Conservation (phyloP, 2,113 vertebrate genomes). For the Calyptomena viridis region DNA sequence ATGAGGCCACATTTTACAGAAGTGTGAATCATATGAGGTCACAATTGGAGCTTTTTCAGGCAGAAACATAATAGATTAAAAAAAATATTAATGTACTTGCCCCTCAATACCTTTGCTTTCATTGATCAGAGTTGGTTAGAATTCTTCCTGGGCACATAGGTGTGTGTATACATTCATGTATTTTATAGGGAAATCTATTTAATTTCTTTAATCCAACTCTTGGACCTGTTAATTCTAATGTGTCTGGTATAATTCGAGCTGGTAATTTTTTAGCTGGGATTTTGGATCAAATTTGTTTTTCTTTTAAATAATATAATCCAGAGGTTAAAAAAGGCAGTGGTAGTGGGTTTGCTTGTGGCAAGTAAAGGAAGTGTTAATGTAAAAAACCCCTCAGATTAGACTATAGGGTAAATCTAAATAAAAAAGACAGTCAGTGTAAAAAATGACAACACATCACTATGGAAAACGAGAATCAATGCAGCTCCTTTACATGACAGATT, state of each 20-base stretch:
- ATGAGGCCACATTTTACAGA: not conserved
- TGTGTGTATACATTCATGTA: rapidly evolving
- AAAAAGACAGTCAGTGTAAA: slow-evolving; percentile 55
- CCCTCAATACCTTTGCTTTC: not conserved
- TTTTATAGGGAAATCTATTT: not conserved
- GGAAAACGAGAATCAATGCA: slow-evolving; percentile 45
- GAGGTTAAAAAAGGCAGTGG: not conserved
- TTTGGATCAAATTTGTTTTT: not conserved
- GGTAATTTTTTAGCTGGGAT: not conserved
- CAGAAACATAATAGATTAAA: not conserved
- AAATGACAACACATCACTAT: slow-evolving; percentile 58
- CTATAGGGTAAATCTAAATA: slow-evolving; percentile 33
- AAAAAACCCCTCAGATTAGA: not conserved
- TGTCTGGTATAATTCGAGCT: not conserved
- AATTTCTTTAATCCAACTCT: not conserved
- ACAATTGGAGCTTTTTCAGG: not conserved
- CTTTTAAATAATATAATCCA: not conserved
- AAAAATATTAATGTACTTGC: not conserved
- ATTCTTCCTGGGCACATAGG: not conserved
- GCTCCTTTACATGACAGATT: slow-evolving; percentile 54
- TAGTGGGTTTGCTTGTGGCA: not conserved
- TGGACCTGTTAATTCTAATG: not conserved
- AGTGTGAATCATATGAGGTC: not conserved
- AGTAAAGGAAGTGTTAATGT: slow-evolving; percentile 20
- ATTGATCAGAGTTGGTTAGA: not conserved